phyloP scores from a whole-genome alignment of 2,888 invertebrate genomes.

The Hofmannophila pseudospretella region DNA sequence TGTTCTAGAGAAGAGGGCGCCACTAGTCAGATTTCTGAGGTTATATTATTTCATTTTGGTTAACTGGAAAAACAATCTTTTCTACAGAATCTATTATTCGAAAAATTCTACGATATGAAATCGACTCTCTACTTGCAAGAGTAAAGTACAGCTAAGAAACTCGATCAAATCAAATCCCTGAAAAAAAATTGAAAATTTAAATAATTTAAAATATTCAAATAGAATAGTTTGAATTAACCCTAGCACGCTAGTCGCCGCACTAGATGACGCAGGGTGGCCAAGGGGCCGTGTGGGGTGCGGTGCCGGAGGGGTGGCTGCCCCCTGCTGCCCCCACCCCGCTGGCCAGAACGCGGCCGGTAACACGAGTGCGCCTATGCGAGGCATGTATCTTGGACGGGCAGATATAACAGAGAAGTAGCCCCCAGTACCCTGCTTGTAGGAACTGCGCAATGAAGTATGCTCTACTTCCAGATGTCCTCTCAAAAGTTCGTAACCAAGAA shows the following conservation, averaged over 20 bases:
- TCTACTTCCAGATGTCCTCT: slow-evolving; percentile 32
- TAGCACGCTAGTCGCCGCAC: slow-evolving; percentile 67
- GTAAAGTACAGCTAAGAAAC: no score
- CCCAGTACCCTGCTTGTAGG: slow-evolving; percentile 67
- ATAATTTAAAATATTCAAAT: slow-evolving; percentile 60
- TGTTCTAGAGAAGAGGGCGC: no score
- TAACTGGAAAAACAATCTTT: no score
- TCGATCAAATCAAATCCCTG: no score
- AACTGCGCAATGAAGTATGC: slow-evolving; percentile 31
- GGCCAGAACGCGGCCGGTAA: slow-evolving; percentile 74
- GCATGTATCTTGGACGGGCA: slow-evolving; percentile 78
- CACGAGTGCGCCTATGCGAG: slow-evolving; percentile 77
- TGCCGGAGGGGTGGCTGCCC: slow-evolving; percentile 18
- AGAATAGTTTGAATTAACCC: slow-evolving; percentile 67
- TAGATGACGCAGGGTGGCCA: slow-evolving; percentile 67
- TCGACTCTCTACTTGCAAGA: no score
- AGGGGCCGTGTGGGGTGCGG: slow-evolving; percentile 33
- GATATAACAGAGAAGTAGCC: slow-evolving; percentile 78
- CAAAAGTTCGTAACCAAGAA: neutral
- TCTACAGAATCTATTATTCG: no score
- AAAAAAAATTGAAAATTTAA: slow-evolving; percentile 26
- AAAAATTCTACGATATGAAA: no score
- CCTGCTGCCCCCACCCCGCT: slow-evolving; percentile 31
- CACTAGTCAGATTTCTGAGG: no score
- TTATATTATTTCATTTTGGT: no score